Evolutionary conservation across 2,888 invertebrate genomes (phyloP).

Genomic region (Griposia aprilina): DNA sequence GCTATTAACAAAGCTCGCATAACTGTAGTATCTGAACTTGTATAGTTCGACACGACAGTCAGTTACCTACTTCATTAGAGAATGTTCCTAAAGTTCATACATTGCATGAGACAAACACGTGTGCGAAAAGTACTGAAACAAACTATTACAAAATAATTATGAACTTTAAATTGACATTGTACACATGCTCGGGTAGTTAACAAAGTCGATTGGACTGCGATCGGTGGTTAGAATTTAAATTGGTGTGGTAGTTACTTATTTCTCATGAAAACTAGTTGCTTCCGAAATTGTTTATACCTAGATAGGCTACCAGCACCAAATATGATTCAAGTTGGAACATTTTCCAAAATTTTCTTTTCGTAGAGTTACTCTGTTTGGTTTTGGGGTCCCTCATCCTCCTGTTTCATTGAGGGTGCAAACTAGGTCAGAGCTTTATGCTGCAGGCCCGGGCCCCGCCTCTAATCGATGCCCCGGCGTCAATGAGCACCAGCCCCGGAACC

Average conservation of each 20-base stretch:
- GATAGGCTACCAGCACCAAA: neutral
- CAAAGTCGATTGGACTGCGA: slow-evolving; percentile 7
- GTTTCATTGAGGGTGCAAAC: slow-evolving; percentile 86
- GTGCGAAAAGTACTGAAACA: slow-evolving; percentile 15
- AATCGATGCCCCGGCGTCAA: slow-evolving; percentile 87
- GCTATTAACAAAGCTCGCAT: slow-evolving; percentile 4
- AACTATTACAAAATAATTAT: slow-evolving; percentile 26
- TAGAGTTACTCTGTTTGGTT: slow-evolving; percentile 41
- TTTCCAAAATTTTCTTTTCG: slow-evolving; percentile 2
- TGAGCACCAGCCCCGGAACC: slow-evolving; percentile 76
- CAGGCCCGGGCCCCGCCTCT: slow-evolving; percentile 77
- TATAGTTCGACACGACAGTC: slow-evolving; percentile 17
- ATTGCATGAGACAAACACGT: slow-evolving; percentile 15
- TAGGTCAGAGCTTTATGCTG: slow-evolving; percentile 83
- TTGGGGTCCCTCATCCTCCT: slow-evolving; percentile 67
- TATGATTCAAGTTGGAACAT: neutral
- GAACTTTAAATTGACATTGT: slow-evolving; percentile 29
- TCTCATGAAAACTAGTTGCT: neutral
- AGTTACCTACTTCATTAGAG: neutral
- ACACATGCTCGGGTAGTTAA: neutral
- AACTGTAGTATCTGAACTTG: slow-evolving; percentile 29
- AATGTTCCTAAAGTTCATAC: slow-evolving; percentile 17
- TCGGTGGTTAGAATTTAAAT: neutral
- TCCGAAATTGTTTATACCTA: neutral
- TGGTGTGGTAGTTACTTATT: slow-evolving; percentile 1